Percentiles rank a stretch among this genome's conserved stretches.
These are phyloP conservation scores for Argentina silus DNA, from an alignment of 2,797 vertebrate species.

Conservation along the genomic window DNA sequence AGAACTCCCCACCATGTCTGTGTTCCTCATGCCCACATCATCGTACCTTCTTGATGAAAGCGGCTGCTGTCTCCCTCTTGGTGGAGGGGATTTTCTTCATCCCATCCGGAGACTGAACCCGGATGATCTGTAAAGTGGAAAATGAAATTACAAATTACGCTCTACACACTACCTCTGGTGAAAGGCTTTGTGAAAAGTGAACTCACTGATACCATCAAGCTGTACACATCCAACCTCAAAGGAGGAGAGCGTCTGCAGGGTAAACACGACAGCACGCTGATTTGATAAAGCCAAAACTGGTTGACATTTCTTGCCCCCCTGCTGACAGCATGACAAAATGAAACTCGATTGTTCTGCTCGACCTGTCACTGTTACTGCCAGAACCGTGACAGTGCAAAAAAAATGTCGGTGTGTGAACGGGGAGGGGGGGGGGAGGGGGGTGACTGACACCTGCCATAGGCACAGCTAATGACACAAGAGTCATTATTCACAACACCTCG, in stretches of 20 bases:
- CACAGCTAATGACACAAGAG: neutral
- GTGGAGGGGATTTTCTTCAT: conserved; percentile 92
- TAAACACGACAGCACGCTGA: neutral
- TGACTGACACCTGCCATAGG: neutral
- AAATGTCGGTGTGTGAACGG: conserved; percentile 7
- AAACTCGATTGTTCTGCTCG: neutral
- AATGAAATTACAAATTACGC: neutral
- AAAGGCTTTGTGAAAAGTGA: too few species aligned
- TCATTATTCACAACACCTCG: neutral
- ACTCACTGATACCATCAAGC: too few species aligned
- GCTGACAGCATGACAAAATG: conserved; percentile 6
- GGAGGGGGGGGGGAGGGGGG: neutral
- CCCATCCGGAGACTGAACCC: conserved; percentile 95
- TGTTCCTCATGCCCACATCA: neutral
- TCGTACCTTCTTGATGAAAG: conserved; percentile 93
- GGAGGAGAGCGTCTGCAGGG: too few species aligned
- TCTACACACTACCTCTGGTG: too few species aligned
- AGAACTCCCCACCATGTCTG: neutral
- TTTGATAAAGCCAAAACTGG: neutral
- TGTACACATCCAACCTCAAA: too few species aligned
- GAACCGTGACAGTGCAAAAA: conserved; percentile 66
- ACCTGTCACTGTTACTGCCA: conserved; percentile 29
- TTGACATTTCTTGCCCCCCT: conserved; percentile 7
- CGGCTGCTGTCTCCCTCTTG: conserved; percentile 89
- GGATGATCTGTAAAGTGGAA: conserved; percentile 81